Evolutionary conservation across 2,888 invertebrate species (phyloP).

Genomic region (Brachyopa scutellaris): DNA sequence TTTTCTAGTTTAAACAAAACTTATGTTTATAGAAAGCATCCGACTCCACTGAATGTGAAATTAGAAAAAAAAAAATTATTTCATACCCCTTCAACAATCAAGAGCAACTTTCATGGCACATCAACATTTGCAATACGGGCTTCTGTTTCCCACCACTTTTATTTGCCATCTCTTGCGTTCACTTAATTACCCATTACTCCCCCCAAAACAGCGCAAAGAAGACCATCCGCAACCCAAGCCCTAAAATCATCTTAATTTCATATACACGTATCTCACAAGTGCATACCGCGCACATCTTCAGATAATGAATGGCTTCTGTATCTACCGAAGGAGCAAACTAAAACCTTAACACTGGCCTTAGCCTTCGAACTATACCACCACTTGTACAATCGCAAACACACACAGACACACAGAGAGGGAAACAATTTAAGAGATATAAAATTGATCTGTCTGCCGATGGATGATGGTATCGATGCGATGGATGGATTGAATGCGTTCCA

Average conservation of each 20-base stretch:
- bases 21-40: too few relatives aligned
- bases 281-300: conserved; percentile 42
- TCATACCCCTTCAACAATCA: too few relatives aligned
- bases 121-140: too few relatives aligned
- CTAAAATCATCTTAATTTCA: conserved; percentile 71
- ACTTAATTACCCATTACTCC: conserved; percentile 56
- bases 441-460: conserved; percentile 35
- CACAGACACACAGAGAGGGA: background rate
- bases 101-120: too few relatives aligned
- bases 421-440: background rate
- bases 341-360: conserved; percentile 33
- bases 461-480: conserved; percentile 1
- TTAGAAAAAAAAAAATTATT: too few relatives aligned
- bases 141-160: conserved; percentile 50
- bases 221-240: conserved; percentile 22
- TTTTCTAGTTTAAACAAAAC: too few relatives aligned
- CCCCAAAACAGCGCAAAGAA: conserved; percentile 7
- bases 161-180: conserved; percentile 38
- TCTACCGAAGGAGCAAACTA: conserved; percentile 16
- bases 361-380: conserved; percentile 14
- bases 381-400: background rate
- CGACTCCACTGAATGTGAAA: too few relatives aligned
- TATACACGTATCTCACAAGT: conserved; percentile 64
- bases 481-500: conserved; percentile 32
- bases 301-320: conserved; percentile 71